phyloP scores from a whole-genome alignment of 2,888 invertebrate species.

The Acanthosepion esculentum region DNA sequence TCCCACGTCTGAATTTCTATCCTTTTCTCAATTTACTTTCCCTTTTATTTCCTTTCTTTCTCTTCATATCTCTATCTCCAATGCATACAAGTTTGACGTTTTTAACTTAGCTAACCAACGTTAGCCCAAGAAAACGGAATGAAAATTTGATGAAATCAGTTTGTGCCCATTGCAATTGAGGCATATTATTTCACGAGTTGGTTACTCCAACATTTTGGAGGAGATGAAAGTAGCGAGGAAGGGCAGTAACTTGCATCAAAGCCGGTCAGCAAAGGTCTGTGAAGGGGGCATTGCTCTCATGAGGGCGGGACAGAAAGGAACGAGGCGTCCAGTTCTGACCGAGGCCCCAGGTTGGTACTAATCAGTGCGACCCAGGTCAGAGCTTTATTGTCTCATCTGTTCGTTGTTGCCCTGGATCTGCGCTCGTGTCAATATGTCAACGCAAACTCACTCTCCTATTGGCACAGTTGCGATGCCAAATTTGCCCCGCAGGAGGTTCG shows the following conservation, averaged over 20 bases:
- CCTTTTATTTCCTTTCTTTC: not conserved
- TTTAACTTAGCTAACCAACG: not conserved
- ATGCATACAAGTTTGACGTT: not conserved
- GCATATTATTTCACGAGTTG: slow-evolving; percentile 16
- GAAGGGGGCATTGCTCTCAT: slow-evolving; percentile 15
- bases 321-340: slow-evolving; percentile 36
- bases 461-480: not conserved
- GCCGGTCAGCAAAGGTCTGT: slow-evolving; percentile 33
- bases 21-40: not conserved
- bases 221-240: not conserved
- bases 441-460: slow-evolving; percentile 24
- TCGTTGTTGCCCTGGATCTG: slow-evolving; percentile 1
- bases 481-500: slow-evolving; percentile 35
- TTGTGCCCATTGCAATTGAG: not conserved
- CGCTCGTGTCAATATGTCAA: slow-evolving; percentile 38
- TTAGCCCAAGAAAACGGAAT: slow-evolving; percentile 1
- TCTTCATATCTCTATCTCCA: not conserved
- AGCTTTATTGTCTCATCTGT: slow-evolving; percentile 43
- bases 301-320: slow-evolving; percentile 22
- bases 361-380: slow-evolving; percentile 35
- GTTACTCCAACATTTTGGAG: not conserved
- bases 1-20: not conserved
- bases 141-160: slow-evolving; percentile 33
- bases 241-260: not conserved
- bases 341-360: slow-evolving; percentile 41